Conservation (phyloP, 2,888 invertebrate genomes). For the Ophioninae sp. region DNA sequence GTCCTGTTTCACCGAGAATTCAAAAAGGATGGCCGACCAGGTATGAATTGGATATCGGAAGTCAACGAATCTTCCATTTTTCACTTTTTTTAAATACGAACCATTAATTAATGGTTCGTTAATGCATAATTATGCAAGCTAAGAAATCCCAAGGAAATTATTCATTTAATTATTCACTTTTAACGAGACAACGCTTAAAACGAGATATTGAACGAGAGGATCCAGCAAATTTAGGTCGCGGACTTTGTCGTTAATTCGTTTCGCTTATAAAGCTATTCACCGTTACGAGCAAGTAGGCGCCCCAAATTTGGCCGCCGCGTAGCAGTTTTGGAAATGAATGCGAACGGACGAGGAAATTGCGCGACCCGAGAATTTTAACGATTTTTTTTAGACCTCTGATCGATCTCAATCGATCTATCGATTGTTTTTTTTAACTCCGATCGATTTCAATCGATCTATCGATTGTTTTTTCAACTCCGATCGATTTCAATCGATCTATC, state of each 20-base stretch:
- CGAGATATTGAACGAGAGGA: neutral
- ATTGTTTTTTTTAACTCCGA: neutral
- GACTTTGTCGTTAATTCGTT: neutral
- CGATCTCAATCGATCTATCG: neutral
- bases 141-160: neutral
- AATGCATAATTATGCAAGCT: neutral
- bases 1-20: conserved; percentile 85
- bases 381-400: neutral
- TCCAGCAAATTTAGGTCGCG: neutral
- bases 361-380: neutral
- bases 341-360: neutral
- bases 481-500: neutral
- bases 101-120: no score
- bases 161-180: neutral
- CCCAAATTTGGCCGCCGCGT: neutral
- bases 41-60: conserved; percentile 77
- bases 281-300: neutral
- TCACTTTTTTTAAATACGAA: neutral
- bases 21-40: conserved; percentile 93
- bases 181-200: neutral
- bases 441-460: neutral
- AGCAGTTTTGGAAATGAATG: neutral
- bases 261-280: neutral
- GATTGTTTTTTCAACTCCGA: neutral
- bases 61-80: neutral